Base-by-base conservation (phyloP, 2,113 vertebrate genomes). In the Microtus richardsoni region DNA sequence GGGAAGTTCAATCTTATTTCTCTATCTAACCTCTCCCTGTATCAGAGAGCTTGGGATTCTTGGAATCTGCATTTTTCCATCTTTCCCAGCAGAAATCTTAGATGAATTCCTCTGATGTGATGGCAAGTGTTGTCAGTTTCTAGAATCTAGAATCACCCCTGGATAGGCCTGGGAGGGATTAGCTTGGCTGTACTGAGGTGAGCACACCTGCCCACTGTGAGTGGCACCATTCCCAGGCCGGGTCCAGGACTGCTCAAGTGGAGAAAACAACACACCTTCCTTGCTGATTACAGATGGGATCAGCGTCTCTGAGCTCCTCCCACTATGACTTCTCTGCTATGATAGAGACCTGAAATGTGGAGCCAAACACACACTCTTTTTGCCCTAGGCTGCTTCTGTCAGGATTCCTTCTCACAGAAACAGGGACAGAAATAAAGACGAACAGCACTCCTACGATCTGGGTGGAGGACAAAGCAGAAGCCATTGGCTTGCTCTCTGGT, bases 371-470 rank as follows among this genome's bases (percentile, higher is more conserved):
- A 77, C 28, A 28, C 24, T 44, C 8, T 74, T 39, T 24, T 21
- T 17, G 13, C 71, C 39, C 22, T 28, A 24, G 2, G 39, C 44
- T 33, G 44, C 22, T 44, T 44, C 5, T 44, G 11, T 75, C 24
- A 28, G 73, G 73, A 0, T 49, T 17, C 13, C 47, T 77, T 47
- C 44, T 77, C 41, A 28, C 24, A 77, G 41, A 14, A 47, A 30
- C 41, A 77, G 73, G 74, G 14, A 49, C 30, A 49, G 28, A 7
- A 77, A 47, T 44, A 28, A 30, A 77, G 13, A 17, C 24, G 10
- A 7, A 5, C 64, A 21, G 0, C 0, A 6, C 54, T 39, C 0
- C 1, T n/a, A 68, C 83, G 79, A 66, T 3, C 0, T 2, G 26
- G 84, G 49, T 79, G 26, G 22, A 52, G 66, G 75, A 39, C 24